Base-by-base conservation (phyloP, 1,140 invertebrate genomes). In the Cyrtorhinus lividipennis region DNA sequence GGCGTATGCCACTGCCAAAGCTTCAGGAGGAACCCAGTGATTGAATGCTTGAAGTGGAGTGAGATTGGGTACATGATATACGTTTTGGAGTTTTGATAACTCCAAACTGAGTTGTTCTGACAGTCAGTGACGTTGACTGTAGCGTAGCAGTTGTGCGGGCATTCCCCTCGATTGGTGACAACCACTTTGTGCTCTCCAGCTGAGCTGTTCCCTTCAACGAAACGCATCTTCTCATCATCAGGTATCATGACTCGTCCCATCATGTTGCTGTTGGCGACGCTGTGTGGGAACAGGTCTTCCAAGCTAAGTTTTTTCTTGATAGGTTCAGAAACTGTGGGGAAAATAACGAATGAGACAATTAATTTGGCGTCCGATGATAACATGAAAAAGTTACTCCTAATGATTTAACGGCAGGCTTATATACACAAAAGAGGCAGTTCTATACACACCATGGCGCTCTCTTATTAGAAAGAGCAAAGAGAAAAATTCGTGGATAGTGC, bases 21-120 rank as follows among this genome's bases (percentile, higher is more conserved):
- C 75, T 90, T 88, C 48, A 90, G 73, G 23, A 85, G 81, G 74
- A 88, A 88, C 0, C 86, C 86, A 24, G 79, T 76, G 46, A 84
- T 79, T 44, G 63, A 64, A 38, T 68, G 69, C 46, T 72, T 73
- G 64, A 84, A 82, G 18, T 77, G 73, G 69, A 85, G 78, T n/a
- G 80, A 76, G 12, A 79, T 82, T 0, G 84, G 84, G 56, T 77
- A 78, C 74, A 85, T 84, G 1, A 79, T 82, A 68, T 81, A 86
- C 24, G 83, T 79, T 65, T 78, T 78, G 2, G 73, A 72, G 1
- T 77, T 79, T n/a, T 74, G 73, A 44, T 83, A 79, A 60, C 79
- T 78, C 75, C 78, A 80, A 46, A 77, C 72, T 5, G 74, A 73
- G 0, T 78, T 73, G 57, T 78, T 75, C 26, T 45, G 25, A 2